A percentile compares a stretch with the other conserved stretches of the same genome.
Evolutionary conservation across 2,797 vertebrate species (phyloP).

Genomic region (Ibycter americanus): DNA sequence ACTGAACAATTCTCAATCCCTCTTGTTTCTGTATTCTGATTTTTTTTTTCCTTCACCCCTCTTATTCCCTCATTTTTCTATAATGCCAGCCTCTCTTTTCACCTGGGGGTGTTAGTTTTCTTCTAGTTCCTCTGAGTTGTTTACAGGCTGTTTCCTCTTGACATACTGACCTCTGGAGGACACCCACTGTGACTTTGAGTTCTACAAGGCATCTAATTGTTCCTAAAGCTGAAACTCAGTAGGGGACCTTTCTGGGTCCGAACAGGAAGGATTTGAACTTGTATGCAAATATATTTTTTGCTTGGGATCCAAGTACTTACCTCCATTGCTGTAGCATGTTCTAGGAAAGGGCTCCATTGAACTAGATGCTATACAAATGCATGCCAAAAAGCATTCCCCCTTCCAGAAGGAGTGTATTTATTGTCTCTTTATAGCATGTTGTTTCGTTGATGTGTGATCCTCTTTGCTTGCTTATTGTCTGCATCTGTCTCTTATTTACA

Average conservation of each 20-base stretch:
- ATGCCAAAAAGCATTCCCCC: neutral
- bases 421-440: neutral
- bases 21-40: neutral
- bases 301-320: neutral
- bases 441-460: neutral
- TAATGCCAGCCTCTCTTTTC: neutral
- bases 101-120: neutral
- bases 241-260: neutral
- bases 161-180: neutral
- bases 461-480: neutral
- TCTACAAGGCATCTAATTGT: slow-evolving; percentile 4
- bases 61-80: neutral
- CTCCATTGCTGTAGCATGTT: neutral
- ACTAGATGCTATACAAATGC: neutral
- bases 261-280: neutral
- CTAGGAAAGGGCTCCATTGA: neutral
- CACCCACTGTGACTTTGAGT: neutral
- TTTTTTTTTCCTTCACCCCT: neutral
- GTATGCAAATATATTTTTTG: neutral
- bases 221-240: slow-evolving; percentile 9
- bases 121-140: neutral
- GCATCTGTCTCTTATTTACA: neutral
- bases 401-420: neutral
- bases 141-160: neutral
- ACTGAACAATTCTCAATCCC: neutral